Base-by-base conservation (phyloP, 2,888 invertebrate genomes). In the Polydrusus pterygomalis region DNA sequence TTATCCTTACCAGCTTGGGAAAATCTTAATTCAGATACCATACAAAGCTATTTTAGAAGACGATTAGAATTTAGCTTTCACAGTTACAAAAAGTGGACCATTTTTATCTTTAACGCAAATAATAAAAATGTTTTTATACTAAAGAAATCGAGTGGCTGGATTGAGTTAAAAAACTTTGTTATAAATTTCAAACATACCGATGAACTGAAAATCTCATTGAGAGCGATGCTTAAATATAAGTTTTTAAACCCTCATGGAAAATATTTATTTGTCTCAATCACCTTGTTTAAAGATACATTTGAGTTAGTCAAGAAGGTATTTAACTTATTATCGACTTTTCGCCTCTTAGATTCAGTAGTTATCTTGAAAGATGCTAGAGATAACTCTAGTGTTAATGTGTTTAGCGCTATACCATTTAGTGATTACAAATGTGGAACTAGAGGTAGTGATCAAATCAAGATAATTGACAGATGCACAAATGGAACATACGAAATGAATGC, bases 351-450 rank as follows among this genome's bases (percentile, higher is more conserved):
- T 65, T 82, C 80, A 0, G 82, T 82, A 0, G 79, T 84, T n/a
- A 43, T 84, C 20, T 64, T 84, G 8, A 54, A 30, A 0, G 79
- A 80, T 63, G 47, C 75, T 3, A 38, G 70, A 10, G 76, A 80
- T 58, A 73, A 64, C 11, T 65, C 78, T 0, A 74, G 47, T 8
- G 83, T 80, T 49, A 79, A 83, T 34, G 79, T 84, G 1, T 85
- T 81, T 64, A 80, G 84, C 6, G 84, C 84, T 82, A 79, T 80
- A 56, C 84, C 85, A 0, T 85, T 81, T 69, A 79, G 80, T 15
- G 78, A 83, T 65, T 78, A 80, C 7, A 76, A 75, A 18, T 85
- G 85, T 62, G 82, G 81, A 0, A 58, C 79, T 38, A 75, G 78
- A 54, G 74, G 79, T 17, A 30, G 49, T 6, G 78, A 80, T n/a